These are phyloP conservation scores for Pholis gunnellus DNA, from an alignment of 2,113 vertebrate species.

Conservation along the genomic window DNA sequence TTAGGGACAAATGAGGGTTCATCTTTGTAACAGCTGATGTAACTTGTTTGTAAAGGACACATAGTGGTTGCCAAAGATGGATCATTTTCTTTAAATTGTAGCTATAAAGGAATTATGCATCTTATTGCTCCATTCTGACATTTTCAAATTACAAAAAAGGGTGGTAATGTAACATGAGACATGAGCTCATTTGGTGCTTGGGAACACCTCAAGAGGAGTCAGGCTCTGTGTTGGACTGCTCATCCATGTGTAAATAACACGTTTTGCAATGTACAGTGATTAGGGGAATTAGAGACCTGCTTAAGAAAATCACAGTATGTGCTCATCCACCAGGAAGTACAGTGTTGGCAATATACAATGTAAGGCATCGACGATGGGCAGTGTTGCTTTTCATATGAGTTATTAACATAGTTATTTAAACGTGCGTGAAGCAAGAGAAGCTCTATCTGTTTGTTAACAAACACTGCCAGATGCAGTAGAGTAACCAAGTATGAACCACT, in stretches of 20 bases:
- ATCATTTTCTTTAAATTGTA: neutral
- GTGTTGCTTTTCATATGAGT: constrained; percentile 13
- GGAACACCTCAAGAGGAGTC: constrained; percentile 27
- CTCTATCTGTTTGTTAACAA: neutral
- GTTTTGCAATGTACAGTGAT: constrained; percentile 53
- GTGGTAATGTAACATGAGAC: neutral
- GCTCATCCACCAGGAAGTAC: constrained; percentile 11
- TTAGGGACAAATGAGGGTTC: neutral
- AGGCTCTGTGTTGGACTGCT: constrained; percentile 33
- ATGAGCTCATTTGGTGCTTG: constrained; percentile 5
- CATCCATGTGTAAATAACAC: constrained; percentile 38
- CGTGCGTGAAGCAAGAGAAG: neutral
- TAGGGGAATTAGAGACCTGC: constrained; percentile 51
- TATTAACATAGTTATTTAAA: neutral
- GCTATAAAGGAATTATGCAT: neutral
- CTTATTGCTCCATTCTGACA: neutral
- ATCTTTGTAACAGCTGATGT: neutral
- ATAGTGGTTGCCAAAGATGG: neutral
- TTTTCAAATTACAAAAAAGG: neutral
- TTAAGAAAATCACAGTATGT: constrained; percentile 27
- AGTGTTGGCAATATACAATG: constrained; percentile 9
- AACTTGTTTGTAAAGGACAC: neutral
- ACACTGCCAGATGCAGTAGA: neutral
- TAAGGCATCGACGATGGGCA: neutral
- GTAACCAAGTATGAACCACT: neutral